A percentile compares a stretch with the other conserved stretches of the same genome.
phyloP scores from a whole-genome alignment of 92 coral and sea anemone species.

The Galaxea fascicularis region DNA sequence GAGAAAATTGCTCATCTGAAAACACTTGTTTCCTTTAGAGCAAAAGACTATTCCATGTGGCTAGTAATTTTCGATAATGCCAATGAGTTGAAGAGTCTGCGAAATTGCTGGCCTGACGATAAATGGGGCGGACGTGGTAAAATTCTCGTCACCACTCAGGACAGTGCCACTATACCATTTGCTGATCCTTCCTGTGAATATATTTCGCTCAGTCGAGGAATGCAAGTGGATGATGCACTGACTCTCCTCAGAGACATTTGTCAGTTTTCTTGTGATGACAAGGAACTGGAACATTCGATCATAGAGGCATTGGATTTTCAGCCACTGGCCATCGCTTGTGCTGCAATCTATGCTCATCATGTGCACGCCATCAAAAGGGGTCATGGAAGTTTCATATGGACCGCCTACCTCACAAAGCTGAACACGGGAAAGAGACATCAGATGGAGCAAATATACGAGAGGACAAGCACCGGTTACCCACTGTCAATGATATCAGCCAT shows the following conservation, averaged over 20 bases:
- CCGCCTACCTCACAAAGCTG: conserved; percentile 10
- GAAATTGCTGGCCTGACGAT: conserved; percentile 33
- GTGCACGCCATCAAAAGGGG: background rate
- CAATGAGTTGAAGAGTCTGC: conserved; percentile 10
- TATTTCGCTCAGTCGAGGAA: conserved; percentile 41
- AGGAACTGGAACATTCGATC: conserved; percentile 10
- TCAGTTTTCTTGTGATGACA: background rate
- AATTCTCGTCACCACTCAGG: conserved; percentile 52
- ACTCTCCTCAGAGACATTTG: conserved; percentile 22
- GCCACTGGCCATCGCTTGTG: conserved; percentile 63
- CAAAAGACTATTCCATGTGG: conserved; percentile 46
- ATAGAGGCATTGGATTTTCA: conserved; percentile 42
- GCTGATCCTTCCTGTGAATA: conserved; percentile 8
- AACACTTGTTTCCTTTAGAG: conserved; percentile 26
- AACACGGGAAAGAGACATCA: conserved; percentile 15
- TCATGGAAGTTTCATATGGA: conserved; percentile 10
- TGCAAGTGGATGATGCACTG: conserved; percentile 28
- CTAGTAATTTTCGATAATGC: conserved; percentile 62
- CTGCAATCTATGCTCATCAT: conserved; percentile 37
- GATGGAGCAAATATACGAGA: conserved; percentile 7
- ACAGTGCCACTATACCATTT: conserved; percentile 24
- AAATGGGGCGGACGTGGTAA: conserved; percentile 35
- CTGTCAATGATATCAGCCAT: conserved; percentile 19
- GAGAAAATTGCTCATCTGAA: conserved; percentile 20
- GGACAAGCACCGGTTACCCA: conserved; percentile 6